Percentiles rank a stretch among this genome's conserved stretches.
Evolutionary conservation across 2,797 vertebrate species (phyloP).

Genomic region (Falco columbarius): DNA sequence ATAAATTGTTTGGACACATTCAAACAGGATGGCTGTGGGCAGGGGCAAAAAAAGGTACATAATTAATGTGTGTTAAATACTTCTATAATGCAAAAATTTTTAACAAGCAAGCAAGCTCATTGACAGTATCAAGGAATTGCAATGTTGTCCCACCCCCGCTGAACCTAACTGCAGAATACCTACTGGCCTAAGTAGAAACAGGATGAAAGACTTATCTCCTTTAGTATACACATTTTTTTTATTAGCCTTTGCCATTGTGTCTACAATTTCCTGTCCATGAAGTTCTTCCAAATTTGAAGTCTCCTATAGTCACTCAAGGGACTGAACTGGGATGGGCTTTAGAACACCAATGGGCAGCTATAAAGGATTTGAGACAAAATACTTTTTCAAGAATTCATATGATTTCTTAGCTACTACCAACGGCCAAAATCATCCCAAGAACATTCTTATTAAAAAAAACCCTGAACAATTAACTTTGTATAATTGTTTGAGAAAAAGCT

Average conservation of each 20-base stretch:
- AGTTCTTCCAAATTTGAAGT: not conserved
- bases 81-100: not conserved
- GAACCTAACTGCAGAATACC: not conserved
- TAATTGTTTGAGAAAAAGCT: not conserved
- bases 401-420: not conserved
- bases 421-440: not conserved
- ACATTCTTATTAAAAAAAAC: not conserved
- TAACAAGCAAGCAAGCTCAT: not conserved
- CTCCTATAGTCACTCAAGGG: not conserved
- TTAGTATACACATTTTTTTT: not conserved
- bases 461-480: not conserved
- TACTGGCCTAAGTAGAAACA: not conserved
- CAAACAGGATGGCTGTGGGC: slow-evolving; percentile 90
- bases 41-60: not conserved
- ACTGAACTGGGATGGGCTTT: not conserved
- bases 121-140: not conserved
- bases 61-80: not conserved
- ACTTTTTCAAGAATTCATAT: not conserved
- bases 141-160: not conserved
- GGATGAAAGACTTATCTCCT: not conserved
- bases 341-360: not conserved
- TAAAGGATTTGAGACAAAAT: not conserved
- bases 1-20: slow-evolving; percentile 96
- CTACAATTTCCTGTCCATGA: not conserved
- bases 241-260: not conserved